Evolutionary conservation across 2,888 invertebrate genomes (phyloP).

Genomic region (Listrodromus nycthemerus): DNA sequence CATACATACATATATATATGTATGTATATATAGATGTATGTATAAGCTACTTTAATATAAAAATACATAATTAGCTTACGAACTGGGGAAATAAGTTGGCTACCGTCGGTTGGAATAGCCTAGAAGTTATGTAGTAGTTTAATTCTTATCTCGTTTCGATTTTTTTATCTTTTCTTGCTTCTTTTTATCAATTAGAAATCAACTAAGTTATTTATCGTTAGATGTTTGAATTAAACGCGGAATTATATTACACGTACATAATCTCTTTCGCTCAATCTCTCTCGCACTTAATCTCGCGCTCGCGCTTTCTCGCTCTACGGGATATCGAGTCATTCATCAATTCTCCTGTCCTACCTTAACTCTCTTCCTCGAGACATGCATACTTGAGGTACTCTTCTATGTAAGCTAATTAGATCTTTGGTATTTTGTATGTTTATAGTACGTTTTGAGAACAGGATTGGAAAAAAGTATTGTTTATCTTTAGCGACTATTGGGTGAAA

Average conservation of each 20-base stretch:
- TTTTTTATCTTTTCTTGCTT: conserved; percentile 46
- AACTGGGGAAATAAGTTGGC: conserved; percentile 83
- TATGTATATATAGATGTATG: conserved; percentile 73
- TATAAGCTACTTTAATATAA: conserved; percentile 84
- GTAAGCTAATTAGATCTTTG: conserved; percentile 74
- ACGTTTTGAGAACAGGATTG: conserved; percentile 71
- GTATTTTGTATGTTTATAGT: conserved; percentile 71
- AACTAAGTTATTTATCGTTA: conserved; percentile 75
- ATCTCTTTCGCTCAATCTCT: conserved; percentile 71
- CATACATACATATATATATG: conserved; percentile 69
- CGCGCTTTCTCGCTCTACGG: conserved; percentile 53
- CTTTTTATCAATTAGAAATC: conserved; percentile 71
- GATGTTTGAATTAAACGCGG: conserved; percentile 78
- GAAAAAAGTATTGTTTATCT: conserved; percentile 34
- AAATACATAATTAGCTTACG: conserved; percentile 85
- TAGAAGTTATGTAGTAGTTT: conserved; percentile 82
- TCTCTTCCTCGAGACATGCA: conserved; percentile 67
- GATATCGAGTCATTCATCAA: conserved; percentile 71
- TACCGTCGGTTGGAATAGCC: conserved; percentile 80
- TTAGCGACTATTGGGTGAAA: conserved; percentile 36
- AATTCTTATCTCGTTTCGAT: conserved; percentile 76
- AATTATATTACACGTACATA: conserved; percentile 78
- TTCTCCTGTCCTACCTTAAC: conserved; percentile 45
- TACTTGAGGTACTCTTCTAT: conserved; percentile 68
- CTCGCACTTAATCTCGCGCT: conserved; percentile 38